Conservation (phyloP, 2,888 invertebrate genomes). For the Timema cristinae region DNA sequence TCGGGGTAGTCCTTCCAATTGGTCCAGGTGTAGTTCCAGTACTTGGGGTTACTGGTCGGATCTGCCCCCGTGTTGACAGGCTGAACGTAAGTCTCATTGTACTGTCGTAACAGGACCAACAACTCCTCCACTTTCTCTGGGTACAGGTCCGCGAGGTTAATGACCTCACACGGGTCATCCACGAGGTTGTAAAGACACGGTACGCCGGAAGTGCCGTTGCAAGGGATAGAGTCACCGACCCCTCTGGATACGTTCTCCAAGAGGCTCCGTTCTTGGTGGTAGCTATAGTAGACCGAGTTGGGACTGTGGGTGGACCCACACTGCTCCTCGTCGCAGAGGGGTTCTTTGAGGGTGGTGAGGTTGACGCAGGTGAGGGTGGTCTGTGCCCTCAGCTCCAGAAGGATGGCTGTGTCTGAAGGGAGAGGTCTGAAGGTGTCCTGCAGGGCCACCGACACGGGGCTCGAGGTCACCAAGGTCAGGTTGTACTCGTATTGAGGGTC, state of each 20-base stretch:
- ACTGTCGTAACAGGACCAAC: conserved; percentile 50
- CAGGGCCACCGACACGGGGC: conserved; percentile 56
- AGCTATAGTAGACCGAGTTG: conserved; percentile 10
- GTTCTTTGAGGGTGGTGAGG: no score
- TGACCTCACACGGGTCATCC: conserved; percentile 81
- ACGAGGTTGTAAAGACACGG: conserved; percentile 79
- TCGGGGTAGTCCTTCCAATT: conserved; percentile 67
- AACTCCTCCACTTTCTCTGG: conserved; percentile 57
- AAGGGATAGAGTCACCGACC: no score
- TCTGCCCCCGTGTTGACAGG: conserved; percentile 69
- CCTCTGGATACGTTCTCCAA: no score
- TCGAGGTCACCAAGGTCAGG: conserved; percentile 49
- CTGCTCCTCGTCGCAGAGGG: no score
- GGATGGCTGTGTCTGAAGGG: not conserved
- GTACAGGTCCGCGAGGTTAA: conserved; percentile 63
- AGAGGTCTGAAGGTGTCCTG: conserved; percentile 6
- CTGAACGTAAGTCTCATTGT: conserved; percentile 65
- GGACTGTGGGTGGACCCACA: no score
- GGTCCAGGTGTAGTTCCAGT: conserved; percentile 76
- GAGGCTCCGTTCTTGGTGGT: not conserved
- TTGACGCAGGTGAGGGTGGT: conserved; percentile 11
- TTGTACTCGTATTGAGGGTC: conserved; percentile 50
- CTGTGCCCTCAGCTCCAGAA: conserved; percentile 10
- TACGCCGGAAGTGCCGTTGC: no score
- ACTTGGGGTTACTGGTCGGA: conserved; percentile 64